Evolutionary conservation across 2,797 vertebrate genomes (phyloP), one percentile per base, ranked within the genome.

Genomic region (Nasua narica): DNA sequence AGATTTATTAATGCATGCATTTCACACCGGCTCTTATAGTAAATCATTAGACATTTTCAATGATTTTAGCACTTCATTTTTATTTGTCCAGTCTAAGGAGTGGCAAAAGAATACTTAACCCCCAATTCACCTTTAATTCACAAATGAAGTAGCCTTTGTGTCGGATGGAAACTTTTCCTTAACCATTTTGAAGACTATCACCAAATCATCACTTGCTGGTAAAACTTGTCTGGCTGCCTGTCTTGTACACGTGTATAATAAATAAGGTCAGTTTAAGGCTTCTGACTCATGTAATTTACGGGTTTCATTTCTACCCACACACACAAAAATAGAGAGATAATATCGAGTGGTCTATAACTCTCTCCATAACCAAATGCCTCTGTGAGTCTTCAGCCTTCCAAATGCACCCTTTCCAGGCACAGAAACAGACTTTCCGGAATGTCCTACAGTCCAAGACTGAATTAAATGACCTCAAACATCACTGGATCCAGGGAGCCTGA

Each of bases 1-100:
- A 96, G 97, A 98, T 98, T 97, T 97, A 98, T 98, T 97, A 98
- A 96, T 93, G 81, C 94, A 79, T 58, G 87, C 58, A 90, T 97
- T 98, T 97, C 97, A 84, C 83, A 95, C 78, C 97, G 98, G 95
- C 46, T 96, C 97, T 74, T 90, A 82, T 56, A 96, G 96, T 98
- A 98, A 98, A 98, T 98, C 97, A 98, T 95, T 91, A 95, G 93
- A 72, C 95, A 84, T 97, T 97, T 82, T 89, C 97, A 98, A 90
- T 98, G 90, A 97, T 97, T 97, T 98, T 96, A 97, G 97, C 43
- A 87, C 91, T 98, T 95, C 79, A 88, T 32, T 93, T 97, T 81
- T n/a, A 96, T 62, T 91, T 95, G 93, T 95, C 88, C 93, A 97
- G 86, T 95, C 98, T 96, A 93, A 97, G 95, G 98, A 91, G 92